Percentiles rank a stretch among this genome's conserved stretches.
Evolutionary conservation across 2,888 invertebrate genomes (phyloP).

Genomic region (Luperina nickerlii): DNA sequence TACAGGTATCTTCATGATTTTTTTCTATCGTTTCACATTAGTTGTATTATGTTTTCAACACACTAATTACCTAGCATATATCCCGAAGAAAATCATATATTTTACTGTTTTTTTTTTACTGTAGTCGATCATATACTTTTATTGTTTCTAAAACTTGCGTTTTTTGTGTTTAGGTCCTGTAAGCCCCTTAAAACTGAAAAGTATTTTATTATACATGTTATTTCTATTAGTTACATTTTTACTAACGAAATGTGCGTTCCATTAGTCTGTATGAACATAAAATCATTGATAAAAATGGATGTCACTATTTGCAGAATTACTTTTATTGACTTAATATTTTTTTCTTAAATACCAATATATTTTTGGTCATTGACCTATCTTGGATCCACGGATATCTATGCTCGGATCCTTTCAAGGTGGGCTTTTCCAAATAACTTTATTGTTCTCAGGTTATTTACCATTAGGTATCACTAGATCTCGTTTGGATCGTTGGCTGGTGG

Average conservation of each 20-base stretch:
- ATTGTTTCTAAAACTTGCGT: too few relatives aligned
- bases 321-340: neutral
- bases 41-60: too few relatives aligned
- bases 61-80: too few relatives aligned
- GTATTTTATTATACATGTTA: neutral
- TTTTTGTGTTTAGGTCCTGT: too few relatives aligned
- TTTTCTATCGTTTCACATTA: too few relatives aligned
- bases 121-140: too few relatives aligned
- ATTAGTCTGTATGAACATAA: constrained; percentile 22
- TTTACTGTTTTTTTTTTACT: too few relatives aligned
- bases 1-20: too few relatives aligned
- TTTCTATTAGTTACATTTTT: constrained; percentile 6
- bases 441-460: neutral
- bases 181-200: constrained; percentile 10
- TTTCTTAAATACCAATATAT: neutral
- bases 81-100: too few relatives aligned
- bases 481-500: neutral
- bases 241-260: neutral
- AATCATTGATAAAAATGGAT: constrained; percentile 19
- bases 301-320: constrained; percentile 2
- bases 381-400: too few relatives aligned
- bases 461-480: neutral
- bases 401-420: neutral
- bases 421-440: neutral
- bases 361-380: neutral